Base-by-base conservation (phyloP, 2,797 vertebrate genomes). In the Arrhamphus sclerolepis region DNA sequence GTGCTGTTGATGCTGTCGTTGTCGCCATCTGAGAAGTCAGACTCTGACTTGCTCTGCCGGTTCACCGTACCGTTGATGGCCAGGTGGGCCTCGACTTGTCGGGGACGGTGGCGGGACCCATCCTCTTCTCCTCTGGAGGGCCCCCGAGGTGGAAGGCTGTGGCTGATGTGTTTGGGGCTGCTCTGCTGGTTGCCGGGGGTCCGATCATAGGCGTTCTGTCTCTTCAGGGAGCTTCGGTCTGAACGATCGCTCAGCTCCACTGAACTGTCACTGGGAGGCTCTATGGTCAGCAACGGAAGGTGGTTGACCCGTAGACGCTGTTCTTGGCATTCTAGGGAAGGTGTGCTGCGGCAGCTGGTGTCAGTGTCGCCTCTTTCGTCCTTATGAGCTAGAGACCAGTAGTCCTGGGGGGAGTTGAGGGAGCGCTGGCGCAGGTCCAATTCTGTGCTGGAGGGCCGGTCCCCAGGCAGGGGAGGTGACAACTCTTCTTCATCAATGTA, bases 1-100 rank as follows among this genome's bases (percentile, higher is more conserved):
- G 97, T 98, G 93, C 96, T 98, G 80, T 98, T 98, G 83, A 98
- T 93, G 83, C 97, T 99, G 90, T 99, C 97, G 0, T 99, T 99
- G 87, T 98, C 97, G 0, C 96, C 96, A 0, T 98, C 97, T 0
- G 97, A 98, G 78, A 97, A 98, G 83, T 99, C 97, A 0, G 97
- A 99, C 87, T 99, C 97, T 0, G 97, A 98, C 77, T 96, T 98
- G 92, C 97, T 98, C 80, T 98, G 97, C 58, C 95, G 89, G 84
- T 96, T 98, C 6, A 94, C 91, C 0, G 94, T 96, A 74, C 97
- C 97, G 0, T 98, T 98, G 86, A 98, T 96, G 42, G 94, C 96
- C 72, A 98, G 88, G 66, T 97, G 97, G 66, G 94, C 90, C 42
- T 98, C 97, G 3, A 96, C 91, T 47, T 96, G 93, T 46, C 95